Conservation (phyloP, 2,888 invertebrate genomes). For the Prionchulus punctatus region DNA sequence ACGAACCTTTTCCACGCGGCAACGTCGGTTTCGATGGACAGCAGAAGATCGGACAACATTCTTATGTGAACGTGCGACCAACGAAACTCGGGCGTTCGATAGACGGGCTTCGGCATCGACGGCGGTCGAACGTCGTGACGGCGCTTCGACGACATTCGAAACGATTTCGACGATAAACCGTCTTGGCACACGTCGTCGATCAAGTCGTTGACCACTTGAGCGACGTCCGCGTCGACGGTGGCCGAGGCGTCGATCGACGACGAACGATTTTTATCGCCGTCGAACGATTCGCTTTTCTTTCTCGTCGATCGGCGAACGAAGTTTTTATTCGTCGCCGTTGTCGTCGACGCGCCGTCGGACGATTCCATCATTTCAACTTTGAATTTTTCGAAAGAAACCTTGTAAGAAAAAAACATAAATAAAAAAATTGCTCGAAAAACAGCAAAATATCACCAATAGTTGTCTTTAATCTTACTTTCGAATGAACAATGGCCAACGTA, state of each 20-base stretch:
- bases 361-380: conserved; percentile 54
- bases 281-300: no score
- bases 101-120: conserved; percentile 67
- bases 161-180: neutral
- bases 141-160: conserved; percentile 10
- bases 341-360: conserved; percentile 3
- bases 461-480: conserved; percentile 81
- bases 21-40: conserved; percentile 90
- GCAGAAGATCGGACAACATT: conserved; percentile 80
- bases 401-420: conserved; percentile 23
- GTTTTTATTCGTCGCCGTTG: conserved; percentile 2
- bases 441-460: no score
- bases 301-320: neutral
- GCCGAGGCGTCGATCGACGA: neutral
- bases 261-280: conserved; percentile 12
- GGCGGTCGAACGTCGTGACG: conserved; percentile 46
- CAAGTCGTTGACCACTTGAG: neutral
- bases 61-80: conserved; percentile 98
- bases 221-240: neutral
- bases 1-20: conserved; percentile 60
- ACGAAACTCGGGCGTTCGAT: conserved; percentile 96
- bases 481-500: conserved; percentile 94
- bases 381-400: conserved; percentile 95
- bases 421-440: no score
- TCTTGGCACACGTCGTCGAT: conserved; percentile 3